phyloP scores from a whole-genome alignment of 2,888 invertebrate genomes.

The Stenoptilia bipunctidactyla region DNA sequence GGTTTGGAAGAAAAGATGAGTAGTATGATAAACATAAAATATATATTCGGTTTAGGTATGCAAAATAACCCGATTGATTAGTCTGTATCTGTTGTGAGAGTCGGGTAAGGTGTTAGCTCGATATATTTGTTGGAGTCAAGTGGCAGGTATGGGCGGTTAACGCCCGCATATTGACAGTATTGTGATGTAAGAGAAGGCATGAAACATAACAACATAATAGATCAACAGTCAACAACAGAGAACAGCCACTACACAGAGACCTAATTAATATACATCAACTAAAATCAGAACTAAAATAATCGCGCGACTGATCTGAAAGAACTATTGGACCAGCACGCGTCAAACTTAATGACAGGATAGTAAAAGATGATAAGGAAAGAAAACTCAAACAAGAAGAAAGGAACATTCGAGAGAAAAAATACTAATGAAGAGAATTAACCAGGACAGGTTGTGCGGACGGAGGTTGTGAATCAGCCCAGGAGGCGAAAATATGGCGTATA shows the following conservation, averaged over 20 bases:
- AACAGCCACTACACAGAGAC: slow-evolving; percentile 72
- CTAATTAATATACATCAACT: slow-evolving; percentile 52
- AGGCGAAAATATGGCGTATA: slow-evolving; percentile 30
- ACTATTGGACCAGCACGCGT: slow-evolving; percentile 7
- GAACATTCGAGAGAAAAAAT: slow-evolving; percentile 33
- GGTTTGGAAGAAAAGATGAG: slow-evolving; percentile 5
- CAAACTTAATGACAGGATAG: background rate
- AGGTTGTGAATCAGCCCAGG: slow-evolving; percentile 21
- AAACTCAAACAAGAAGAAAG: slow-evolving; percentile 27
- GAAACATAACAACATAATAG: slow-evolving; percentile 67
- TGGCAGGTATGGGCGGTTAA: slow-evolving; percentile 62
- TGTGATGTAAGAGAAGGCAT: slow-evolving; percentile 70
- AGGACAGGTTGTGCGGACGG: slow-evolving; percentile 30
- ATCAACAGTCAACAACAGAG: slow-evolving; percentile 69
- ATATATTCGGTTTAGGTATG: slow-evolving; percentile 13
- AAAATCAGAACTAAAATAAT: slow-evolving; percentile 52
- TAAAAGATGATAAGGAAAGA: slow-evolving; percentile 13
- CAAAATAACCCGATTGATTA: slow-evolving; percentile 14
- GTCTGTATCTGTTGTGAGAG: slow-evolving; percentile 66
- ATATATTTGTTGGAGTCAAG: slow-evolving; percentile 63
- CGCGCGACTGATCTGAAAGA: slow-evolving; percentile 34
- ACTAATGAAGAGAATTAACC: slow-evolving; percentile 40
- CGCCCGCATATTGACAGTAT: slow-evolving; percentile 63
- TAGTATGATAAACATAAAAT: slow-evolving; percentile 18
- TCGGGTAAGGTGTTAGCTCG: slow-evolving; percentile 61